phyloP scores from a whole-genome alignment of 2,797 vertebrate genomes.

The Onychomys torridus region DNA sequence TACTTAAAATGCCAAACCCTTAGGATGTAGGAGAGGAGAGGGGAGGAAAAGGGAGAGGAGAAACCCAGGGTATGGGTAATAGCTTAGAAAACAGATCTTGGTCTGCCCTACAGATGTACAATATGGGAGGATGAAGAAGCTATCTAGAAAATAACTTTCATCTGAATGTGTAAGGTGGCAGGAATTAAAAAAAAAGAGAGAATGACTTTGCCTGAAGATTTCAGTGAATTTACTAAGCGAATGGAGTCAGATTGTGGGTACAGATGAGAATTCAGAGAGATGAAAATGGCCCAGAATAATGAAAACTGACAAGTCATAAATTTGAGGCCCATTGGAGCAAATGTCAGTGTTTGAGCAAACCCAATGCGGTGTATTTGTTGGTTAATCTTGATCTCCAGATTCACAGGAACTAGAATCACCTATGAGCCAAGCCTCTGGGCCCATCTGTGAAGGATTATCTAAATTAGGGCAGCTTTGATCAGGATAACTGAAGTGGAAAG shows the following conservation, averaged over 20 bases:
- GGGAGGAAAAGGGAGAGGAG: not conserved
- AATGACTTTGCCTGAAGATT: not conserved
- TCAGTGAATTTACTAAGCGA: not conserved
- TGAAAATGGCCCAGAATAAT: not conserved
- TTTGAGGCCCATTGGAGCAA: constrained; percentile 12
- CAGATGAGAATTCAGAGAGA: not conserved
- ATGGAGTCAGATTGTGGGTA: not conserved
- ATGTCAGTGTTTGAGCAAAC: not conserved
- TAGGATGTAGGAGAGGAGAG: not conserved
- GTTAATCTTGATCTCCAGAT: not conserved
- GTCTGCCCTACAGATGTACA: not conserved
- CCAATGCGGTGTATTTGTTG: no score
- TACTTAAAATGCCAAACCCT: not conserved
- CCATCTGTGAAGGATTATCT: not conserved
- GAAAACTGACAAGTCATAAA: not conserved
- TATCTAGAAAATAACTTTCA: not conserved
- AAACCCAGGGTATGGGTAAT: not conserved
- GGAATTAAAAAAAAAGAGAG: not conserved
- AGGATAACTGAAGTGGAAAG: not conserved
- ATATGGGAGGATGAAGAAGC: not conserved
- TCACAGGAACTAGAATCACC: not conserved
- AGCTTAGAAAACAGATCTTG: not conserved
- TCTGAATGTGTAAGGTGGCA: not conserved
- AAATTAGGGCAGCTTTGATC: not conserved
- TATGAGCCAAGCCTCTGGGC: no score